Conservation (phyloP, 2,888 invertebrate species). For the Pandemis heparana region DNA sequence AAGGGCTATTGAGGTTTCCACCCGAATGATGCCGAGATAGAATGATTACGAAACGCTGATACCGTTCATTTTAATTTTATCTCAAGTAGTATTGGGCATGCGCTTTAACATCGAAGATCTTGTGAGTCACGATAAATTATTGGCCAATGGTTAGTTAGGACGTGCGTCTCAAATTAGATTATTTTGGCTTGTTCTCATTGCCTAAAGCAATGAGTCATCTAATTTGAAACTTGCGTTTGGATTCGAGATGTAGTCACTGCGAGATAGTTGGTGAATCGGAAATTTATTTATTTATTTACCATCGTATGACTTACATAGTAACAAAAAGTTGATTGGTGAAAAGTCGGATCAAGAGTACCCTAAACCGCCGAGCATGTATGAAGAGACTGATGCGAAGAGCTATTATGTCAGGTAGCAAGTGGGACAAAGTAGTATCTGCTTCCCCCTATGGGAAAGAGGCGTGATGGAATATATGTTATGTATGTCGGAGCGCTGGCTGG, state of each 20-base stretch:
- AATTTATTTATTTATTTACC: not conserved
- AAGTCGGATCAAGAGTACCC: no score
- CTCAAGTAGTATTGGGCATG: constrained; percentile 25
- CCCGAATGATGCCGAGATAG: constrained; percentile 54
- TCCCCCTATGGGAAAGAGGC: no score
- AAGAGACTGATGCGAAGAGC: no score
- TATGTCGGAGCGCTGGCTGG: no score
- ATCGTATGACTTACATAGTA: no score
- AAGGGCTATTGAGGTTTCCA: constrained; percentile 72
- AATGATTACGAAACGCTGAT: constrained; percentile 66
- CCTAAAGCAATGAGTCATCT: constrained; percentile 2
- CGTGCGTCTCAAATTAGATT: constrained; percentile 4
- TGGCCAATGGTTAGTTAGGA: not conserved
- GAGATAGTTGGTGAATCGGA: not conserved
- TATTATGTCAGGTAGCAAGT: no score
- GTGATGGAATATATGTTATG: no score
- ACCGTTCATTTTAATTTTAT: constrained; percentile 43
- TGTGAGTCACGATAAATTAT: constrained; percentile 2
- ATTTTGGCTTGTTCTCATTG: not conserved
- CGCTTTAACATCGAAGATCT: constrained; percentile 11
- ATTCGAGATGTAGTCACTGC: not conserved
- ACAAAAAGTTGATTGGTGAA: no score
- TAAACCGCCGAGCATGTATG: no score
- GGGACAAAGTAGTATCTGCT: no score
- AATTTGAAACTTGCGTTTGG: not conserved